These are phyloP conservation scores for Cheilosia soror DNA, from an alignment of 2,888 invertebrate species.

Conservation along the genomic window DNA sequence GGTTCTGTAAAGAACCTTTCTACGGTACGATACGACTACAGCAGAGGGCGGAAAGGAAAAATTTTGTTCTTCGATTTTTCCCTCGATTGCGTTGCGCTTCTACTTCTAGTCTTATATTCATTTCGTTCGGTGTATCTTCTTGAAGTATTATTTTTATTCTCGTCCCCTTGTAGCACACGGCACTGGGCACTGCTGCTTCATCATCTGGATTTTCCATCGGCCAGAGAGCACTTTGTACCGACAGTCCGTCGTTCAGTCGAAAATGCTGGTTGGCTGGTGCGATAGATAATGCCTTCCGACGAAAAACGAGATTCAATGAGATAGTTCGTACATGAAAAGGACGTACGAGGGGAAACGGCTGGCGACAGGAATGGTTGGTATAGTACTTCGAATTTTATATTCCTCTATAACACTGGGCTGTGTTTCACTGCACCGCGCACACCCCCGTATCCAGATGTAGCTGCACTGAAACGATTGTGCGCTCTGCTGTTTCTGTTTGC, in stretches of 20 bases:
- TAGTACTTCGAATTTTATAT: slow-evolving; percentile 73
- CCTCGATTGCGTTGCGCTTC: slow-evolving; percentile 24
- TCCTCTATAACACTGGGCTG: slow-evolving; percentile 51
- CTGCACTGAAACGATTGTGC: slow-evolving; percentile 71
- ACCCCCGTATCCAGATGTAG: slow-evolving; percentile 42
- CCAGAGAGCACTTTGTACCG: slow-evolving; percentile 64
- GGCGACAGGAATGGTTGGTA: slow-evolving; percentile 28
- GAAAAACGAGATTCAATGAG: slow-evolving; percentile 74
- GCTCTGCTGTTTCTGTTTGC: slow-evolving; percentile 58
- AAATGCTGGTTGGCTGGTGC: slow-evolving; percentile 50
- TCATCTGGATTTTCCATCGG: slow-evolving; percentile 72
- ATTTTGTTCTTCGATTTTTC: slow-evolving; percentile 66
- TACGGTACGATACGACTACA: slow-evolving; percentile 15
- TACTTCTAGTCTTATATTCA: slow-evolving; percentile 45
- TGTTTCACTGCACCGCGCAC: slow-evolving; percentile 31
- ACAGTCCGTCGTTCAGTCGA: slow-evolving; percentile 43
- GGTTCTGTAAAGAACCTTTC: slow-evolving; percentile 49
- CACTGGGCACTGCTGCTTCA: slow-evolving; percentile 68
- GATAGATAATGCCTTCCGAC: slow-evolving; percentile 72
- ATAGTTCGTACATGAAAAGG: slow-evolving; percentile 44
- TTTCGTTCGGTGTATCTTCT: slow-evolving; percentile 63
- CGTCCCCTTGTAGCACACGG: slow-evolving; percentile 35
- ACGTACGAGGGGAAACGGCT: slow-evolving; percentile 41
- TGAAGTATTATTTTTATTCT: slow-evolving; percentile 56
- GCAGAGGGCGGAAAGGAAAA: slow-evolving; percentile 42